Percentiles rank a stretch among this genome's conserved stretches.
Conservation (phyloP, 37 sponge, comb jelly and placozoan species). For the Oopsacas minuta region DNA sequence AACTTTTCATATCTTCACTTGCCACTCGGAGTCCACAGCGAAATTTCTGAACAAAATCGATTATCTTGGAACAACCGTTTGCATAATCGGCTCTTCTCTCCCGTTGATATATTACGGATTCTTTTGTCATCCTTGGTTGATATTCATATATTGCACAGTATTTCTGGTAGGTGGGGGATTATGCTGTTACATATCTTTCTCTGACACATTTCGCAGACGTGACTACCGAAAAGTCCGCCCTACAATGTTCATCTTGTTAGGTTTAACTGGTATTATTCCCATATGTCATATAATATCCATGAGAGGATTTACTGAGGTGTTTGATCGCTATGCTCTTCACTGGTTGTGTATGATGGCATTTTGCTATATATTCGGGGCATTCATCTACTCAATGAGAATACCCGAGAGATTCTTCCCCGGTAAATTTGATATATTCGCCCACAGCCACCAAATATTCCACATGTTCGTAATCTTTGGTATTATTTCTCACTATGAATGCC, state of each 20-base stretch:
- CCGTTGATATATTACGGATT: constrained; percentile 80
- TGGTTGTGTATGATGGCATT: constrained; percentile 42
- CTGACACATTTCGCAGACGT: constrained; percentile 50
- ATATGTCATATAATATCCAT: constrained; percentile 32
- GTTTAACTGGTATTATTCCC: constrained; percentile 66
- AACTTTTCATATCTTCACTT: constrained; percentile 60
- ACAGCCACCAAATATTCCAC: constrained; percentile 97
- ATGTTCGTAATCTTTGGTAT: constrained; percentile 68
- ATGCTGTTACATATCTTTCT: constrained; percentile 43
- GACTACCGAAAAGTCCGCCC: constrained; percentile 53
- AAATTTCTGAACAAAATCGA: constrained; percentile 53
- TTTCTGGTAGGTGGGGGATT: constrained; percentile 34
- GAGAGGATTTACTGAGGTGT: constrained; percentile 30
- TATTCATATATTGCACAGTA: constrained; percentile 32
- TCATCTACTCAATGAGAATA: constrained; percentile 57
- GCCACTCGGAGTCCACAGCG: constrained; percentile 56
- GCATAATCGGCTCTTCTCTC: constrained; percentile 70
- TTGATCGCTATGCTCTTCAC: not conserved
- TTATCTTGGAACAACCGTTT: constrained; percentile 77
- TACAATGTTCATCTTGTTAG: constrained; percentile 58
- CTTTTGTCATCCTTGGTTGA: constrained; percentile 46
- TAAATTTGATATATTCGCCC: constrained; percentile 72
- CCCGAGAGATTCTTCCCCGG: constrained; percentile 91
- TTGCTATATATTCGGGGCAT: constrained; percentile 61
- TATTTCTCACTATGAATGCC: constrained; percentile 55